These are phyloP conservation scores for Cydia fagiglandana DNA, from an alignment of 1,140 invertebrate genomes.

Conservation along the genomic window DNA sequence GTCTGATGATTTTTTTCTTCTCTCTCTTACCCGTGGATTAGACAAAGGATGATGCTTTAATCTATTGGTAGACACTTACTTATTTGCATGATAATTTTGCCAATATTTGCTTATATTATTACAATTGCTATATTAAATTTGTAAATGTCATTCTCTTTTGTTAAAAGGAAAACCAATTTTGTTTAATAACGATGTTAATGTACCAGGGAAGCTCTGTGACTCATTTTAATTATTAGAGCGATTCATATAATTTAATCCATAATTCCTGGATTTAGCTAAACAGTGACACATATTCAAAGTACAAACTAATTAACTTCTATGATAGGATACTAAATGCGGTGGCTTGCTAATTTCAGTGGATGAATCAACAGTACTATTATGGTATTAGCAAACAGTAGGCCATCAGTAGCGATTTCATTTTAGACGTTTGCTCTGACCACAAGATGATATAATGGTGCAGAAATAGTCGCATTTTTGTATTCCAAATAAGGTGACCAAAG, in stretches of 20 bases:
- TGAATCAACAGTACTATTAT: slow-evolving; percentile 11
- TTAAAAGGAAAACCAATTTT: slow-evolving; percentile 16
- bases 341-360: slow-evolving; percentile 13
- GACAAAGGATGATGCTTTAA: background rate
- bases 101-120: slow-evolving; percentile 41
- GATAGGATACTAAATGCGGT: slow-evolving; percentile 16
- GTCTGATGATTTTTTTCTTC: slow-evolving; percentile 34
- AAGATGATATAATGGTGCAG: slow-evolving; percentile 12
- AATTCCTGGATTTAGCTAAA: slow-evolving; percentile 23
- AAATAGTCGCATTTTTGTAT: slow-evolving; percentile 28
- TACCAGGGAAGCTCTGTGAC: slow-evolving; percentile 12
- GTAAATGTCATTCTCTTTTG: background rate
- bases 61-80: slow-evolving; percentile 3
- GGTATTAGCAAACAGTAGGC: slow-evolving; percentile 17
- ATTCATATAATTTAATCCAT: slow-evolving; percentile 17
- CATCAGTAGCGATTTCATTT: slow-evolving; percentile 13
- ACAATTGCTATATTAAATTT: slow-evolving; percentile 12
- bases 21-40: background rate
- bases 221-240: slow-evolving; percentile 14
- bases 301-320: slow-evolving; percentile 22
- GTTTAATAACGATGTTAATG: slow-evolving; percentile 19
- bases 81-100: background rate
- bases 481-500: background rate
- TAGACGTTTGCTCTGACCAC: slow-evolving; percentile 22
- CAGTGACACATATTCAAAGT: slow-evolving; percentile 21